Evolutionary conservation across 2,113 vertebrate genomes (phyloP).

Genomic region (Datnioides undecimradiatus): DNA sequence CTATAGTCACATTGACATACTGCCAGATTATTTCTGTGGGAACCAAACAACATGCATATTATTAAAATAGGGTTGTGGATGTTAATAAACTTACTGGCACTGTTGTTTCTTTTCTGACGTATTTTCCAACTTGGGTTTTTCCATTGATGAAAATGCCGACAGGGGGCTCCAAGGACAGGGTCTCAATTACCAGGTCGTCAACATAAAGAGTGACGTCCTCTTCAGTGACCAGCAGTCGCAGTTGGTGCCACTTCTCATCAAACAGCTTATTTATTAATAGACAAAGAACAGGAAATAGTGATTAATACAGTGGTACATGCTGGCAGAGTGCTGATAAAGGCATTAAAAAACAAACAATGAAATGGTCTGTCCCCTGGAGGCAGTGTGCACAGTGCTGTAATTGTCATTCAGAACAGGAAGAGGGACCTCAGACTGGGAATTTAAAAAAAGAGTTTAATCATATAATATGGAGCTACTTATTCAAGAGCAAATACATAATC

Average conservation of each 20-base stretch:
- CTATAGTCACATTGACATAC: conserved; percentile 10
- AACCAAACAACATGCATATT: conserved; percentile 24
- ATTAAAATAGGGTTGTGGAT: conserved; percentile 26
- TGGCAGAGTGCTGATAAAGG: not conserved
- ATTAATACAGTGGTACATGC: not conserved
- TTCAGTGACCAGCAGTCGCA: conserved; percentile 94
- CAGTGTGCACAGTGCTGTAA: not conserved
- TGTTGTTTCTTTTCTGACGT: conserved; percentile 93
- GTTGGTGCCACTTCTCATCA: conserved; percentile 96
- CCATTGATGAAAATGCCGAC: conserved; percentile 96
- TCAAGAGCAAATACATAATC: not conserved
- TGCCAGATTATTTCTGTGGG: not conserved
- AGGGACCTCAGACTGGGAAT: too few relatives aligned
- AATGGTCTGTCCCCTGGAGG: not conserved
- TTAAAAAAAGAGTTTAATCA: not conserved
- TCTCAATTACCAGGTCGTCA: conserved; percentile 92
- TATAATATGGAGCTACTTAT: not conserved
- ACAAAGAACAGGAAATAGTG: conserved; percentile 26
- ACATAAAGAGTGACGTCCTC: conserved; percentile 92
- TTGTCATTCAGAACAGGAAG: conserved; percentile 1
- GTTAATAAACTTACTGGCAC: conserved; percentile 88
- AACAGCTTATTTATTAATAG: conserved; percentile 84
- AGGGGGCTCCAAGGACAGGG: conserved; percentile 87
- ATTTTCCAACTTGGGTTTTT: conserved; percentile 96
- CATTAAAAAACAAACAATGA: not conserved